Evolutionary conservation across 2,797 vertebrate species (phyloP).

Genomic region (Bufotes viridis): DNA sequence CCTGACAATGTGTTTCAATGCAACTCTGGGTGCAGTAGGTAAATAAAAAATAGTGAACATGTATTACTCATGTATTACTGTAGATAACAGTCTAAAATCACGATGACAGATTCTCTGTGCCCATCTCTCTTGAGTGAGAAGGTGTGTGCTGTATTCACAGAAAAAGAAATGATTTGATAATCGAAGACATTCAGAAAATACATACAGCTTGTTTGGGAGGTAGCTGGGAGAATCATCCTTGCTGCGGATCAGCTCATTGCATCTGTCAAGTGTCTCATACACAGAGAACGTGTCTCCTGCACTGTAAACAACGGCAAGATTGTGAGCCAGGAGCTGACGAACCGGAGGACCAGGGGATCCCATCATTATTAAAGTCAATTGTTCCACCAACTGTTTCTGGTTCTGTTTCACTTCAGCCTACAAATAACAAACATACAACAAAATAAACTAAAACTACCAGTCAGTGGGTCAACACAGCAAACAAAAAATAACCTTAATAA

Average conservation of each 20-base stretch:
- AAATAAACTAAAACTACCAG: too few species aligned
- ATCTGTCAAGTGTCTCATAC: slow-evolving; percentile 86
- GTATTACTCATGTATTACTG: too few species aligned
- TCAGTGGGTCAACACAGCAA: too few species aligned
- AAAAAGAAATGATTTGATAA: not conserved
- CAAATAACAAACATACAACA: slow-evolving; percentile 44
- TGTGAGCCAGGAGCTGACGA: slow-evolving; percentile 86
- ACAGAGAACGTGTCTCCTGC: slow-evolving; percentile 85
- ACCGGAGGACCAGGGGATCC: slow-evolving; percentile 89
- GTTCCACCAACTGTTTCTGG: slow-evolving; percentile 86
- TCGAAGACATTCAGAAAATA: slow-evolving; percentile 42
- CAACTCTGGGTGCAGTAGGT: too few species aligned
- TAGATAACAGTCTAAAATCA: too few species aligned
- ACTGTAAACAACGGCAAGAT: slow-evolving; percentile 83
- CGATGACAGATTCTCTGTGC: too few species aligned
- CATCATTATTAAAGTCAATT: slow-evolving; percentile 82
- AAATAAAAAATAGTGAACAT: too few species aligned
- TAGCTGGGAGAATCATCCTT: slow-evolving; percentile 94
- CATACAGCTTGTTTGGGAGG: slow-evolving; percentile 92
- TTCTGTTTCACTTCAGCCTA: slow-evolving; percentile 85
- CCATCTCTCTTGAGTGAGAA: not conserved
- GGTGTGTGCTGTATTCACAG: not conserved
- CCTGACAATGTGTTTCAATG: too few species aligned
- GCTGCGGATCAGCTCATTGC: slow-evolving; percentile 91
- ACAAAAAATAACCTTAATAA: too few species aligned